Evolutionary conservation across 2,797 vertebrate genomes (phyloP), one percentile per base, ranked within the genome.

Genomic region (Aeoliscus strigatus): DNA sequence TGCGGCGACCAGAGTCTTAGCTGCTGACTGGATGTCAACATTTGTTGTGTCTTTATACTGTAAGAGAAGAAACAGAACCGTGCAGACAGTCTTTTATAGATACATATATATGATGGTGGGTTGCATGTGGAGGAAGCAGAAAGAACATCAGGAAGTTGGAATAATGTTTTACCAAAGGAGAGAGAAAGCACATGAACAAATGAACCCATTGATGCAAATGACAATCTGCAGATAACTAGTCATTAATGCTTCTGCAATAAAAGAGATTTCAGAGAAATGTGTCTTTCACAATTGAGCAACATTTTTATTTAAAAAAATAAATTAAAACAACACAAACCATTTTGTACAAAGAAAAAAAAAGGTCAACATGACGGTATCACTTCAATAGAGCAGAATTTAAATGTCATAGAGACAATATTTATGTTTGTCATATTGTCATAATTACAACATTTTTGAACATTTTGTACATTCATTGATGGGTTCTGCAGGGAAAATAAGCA

Each of bases 291-390:
- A 55, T 47, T 50, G 29, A 50, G 18, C 32, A 15, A 64, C 34
- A 38, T 10, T 46, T 77, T 84, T 81, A 80, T 82, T 80, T 77
- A 81, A 35, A 84, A 85, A 84, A 87, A 83, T 81, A 83, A 81
- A 86, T 81, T 69, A 70, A 73, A 77, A 70, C 51, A 60, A 65
- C 66, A 81, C 56, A 73, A 68, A 67, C 73, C 64, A 63, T 71
- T 66, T 57, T 64, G 32, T 72, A 72, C 74, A 75, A 77, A 75
- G 36, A 70, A 63, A 67, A 46, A 30, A 39, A 74, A 77, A n/a
- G n/a, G 55, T 62, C 33, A 61, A 61, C 66, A 70, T 54, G 17
- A 57, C 55, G 73, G 42, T 14, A 42, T 39, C 35, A 54, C 35
- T 41, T 70, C 18, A 63, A 49, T 27, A 51, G 48, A 69, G 43